These are phyloP conservation scores for Bostrychus sinensis DNA, from an alignment of 2,113 vertebrate genomes.

Conservation along the genomic window DNA sequence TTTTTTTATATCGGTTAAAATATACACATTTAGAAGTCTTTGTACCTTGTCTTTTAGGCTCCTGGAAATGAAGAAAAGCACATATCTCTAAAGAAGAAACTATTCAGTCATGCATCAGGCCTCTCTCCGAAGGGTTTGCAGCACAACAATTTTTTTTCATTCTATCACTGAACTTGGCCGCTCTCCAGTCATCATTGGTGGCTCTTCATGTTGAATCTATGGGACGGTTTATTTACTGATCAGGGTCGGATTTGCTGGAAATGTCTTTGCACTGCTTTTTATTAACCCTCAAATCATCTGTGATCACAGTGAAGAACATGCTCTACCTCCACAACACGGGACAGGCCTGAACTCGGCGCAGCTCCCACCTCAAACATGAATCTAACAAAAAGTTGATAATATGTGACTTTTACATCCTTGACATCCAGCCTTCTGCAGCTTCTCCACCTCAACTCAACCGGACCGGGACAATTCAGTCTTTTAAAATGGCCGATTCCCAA, in stretches of 20 bases:
- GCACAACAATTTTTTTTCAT: constrained; percentile 19
- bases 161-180: background rate
- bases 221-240: background rate
- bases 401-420: constrained; percentile 56
- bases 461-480: constrained; percentile 37
- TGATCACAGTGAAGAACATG: constrained; percentile 26
- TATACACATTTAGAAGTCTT: background rate
- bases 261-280: constrained; percentile 43
- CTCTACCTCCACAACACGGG: constrained; percentile 55
- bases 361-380: constrained; percentile 53
- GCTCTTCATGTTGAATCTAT: constrained; percentile 18
- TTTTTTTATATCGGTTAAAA: too few relatives aligned
- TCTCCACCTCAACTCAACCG: constrained; percentile 42
- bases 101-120: background rate
- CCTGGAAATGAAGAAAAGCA: constrained; percentile 25
- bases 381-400: constrained; percentile 62
- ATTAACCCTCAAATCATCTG: constrained; percentile 15
- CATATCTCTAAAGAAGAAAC: constrained; percentile 5
- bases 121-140: constrained; percentile 9
- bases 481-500: constrained; percentile 68
- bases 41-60: constrained; percentile 40
- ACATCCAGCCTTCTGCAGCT: constrained; percentile 39
- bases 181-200: background rate
- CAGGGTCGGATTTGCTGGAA: constrained; percentile 16
- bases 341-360: constrained; percentile 56